Evolutionary conservation across 2,888 invertebrate species (phyloP), one percentile per base, ranked within the genome.

Genomic region (Hipparchia semele): DNA sequence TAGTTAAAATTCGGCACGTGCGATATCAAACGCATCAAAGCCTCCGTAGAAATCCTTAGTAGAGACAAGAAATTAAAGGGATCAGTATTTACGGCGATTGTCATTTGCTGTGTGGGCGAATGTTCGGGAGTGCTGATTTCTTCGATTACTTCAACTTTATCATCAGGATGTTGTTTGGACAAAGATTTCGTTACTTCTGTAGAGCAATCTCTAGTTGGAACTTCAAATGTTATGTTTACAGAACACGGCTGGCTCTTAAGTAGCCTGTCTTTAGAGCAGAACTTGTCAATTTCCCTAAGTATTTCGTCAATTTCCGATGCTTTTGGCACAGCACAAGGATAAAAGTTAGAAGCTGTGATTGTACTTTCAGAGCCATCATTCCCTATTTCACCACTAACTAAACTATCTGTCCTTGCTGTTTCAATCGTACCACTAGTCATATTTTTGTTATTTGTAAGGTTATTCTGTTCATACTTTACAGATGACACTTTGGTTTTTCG

Each of bases 41-140:
- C 80, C 12, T 90, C 90, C 1, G 85, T 82, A 2, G 91, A 91
- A 60, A 91, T 79, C 33, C 81, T 84, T 62, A 92, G 58, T 58
- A 92, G 77, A 2, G 87, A 84, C 0, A 87, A 68, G 10, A 91
- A 76, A 9, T 90, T 87, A 0, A 92, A 71, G 7, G 92, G 92
- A 67, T 92, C 93, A 4, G 92, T 92, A 71, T 92, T 92, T n/a
- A 90, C 88, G 3, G 89, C 90, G 72, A 88, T 88, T 0, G 88
- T 86, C 78, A 87, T 85, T 58, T 69, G 75, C 8, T 68, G 79
- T 7, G 66, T 58, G 7, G 71, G 54, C 1, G 51, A 9, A 10
- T 53, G 56, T 62, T 74, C 68, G 5, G 71, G 70, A 45, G 69
- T 60, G 13, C 45, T 64, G 3, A 80, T 76, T 60, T 82, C 81